Conservation (phyloP, 2,113 vertebrate species). For the Rostratula benghalensis region DNA sequence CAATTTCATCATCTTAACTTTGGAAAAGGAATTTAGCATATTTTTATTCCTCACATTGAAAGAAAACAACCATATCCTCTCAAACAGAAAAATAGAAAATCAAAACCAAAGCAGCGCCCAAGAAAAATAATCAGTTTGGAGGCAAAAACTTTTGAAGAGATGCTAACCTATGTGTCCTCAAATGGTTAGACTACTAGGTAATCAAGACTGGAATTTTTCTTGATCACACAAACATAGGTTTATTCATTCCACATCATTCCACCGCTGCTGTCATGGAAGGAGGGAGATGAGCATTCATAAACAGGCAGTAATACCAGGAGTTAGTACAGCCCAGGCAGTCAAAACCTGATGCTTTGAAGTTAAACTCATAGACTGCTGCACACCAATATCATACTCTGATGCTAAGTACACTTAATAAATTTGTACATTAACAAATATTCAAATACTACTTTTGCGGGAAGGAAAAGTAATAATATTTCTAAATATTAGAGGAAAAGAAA, state of each 20-base stretch:
- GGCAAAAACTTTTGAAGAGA: too few relatives aligned
- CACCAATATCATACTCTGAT: not conserved
- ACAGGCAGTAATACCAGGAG: not conserved
- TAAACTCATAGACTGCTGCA: not conserved
- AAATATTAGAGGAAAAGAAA: not conserved
- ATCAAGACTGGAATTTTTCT: not conserved
- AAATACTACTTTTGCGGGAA: not conserved
- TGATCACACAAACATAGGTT: not conserved
- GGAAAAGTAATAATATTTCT: not conserved
- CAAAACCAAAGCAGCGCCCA: too few relatives aligned
- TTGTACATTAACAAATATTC: not conserved
- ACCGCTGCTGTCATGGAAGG: not conserved
- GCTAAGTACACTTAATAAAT: not conserved
- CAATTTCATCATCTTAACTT: too few relatives aligned
- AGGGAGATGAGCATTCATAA: not conserved
- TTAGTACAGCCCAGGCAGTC: not conserved
- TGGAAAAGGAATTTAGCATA: too few relatives aligned
- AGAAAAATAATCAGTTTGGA: too few relatives aligned
- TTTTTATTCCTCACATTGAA: too few relatives aligned
- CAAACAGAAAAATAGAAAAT: too few relatives aligned
- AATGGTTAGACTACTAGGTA: not conserved
- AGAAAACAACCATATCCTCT: too few relatives aligned
- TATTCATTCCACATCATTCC: too few relatives aligned
- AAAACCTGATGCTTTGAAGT: not conserved
- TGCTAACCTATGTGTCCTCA: too few relatives aligned